Conservation (phyloP, 2,113 vertebrate species). For the Oophaga pumilio region DNA sequence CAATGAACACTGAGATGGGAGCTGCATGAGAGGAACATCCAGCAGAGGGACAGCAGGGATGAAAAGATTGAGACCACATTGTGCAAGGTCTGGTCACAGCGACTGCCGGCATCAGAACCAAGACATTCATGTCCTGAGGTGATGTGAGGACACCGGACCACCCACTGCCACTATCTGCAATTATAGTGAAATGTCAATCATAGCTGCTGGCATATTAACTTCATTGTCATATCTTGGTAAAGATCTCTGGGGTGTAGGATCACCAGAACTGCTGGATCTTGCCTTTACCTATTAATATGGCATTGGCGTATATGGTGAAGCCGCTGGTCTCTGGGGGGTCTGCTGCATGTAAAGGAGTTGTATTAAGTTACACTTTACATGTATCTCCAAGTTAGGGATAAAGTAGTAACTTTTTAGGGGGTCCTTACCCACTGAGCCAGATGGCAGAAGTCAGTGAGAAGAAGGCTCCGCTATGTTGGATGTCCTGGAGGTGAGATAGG, state of each 20-base stretch:
- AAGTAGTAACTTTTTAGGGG: no score
- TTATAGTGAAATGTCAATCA: background rate
- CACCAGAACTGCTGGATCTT: background rate
- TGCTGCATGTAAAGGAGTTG: no score
- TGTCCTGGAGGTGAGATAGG: no score
- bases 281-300: background rate
- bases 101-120: constrained; percentile 12
- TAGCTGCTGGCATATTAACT: background rate
- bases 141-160: background rate
- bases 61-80: constrained; percentile 47
- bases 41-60: background rate
- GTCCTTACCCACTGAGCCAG: no score
- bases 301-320: no score
- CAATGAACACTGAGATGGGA: background rate
- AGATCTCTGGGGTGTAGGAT: no score
- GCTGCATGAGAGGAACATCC: background rate
- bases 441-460: no score
- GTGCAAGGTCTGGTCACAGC: background rate
- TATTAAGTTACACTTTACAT: no score
- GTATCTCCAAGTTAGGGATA: no score
- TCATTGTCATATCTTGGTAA: background rate
- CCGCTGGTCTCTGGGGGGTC: no score
- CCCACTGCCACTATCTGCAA: background rate
- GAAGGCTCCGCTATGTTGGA: no score
- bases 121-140: background rate